These are phyloP conservation scores for Anarsia innoxiella DNA, from an alignment of 2,888 invertebrate species.

Conservation along the genomic window DNA sequence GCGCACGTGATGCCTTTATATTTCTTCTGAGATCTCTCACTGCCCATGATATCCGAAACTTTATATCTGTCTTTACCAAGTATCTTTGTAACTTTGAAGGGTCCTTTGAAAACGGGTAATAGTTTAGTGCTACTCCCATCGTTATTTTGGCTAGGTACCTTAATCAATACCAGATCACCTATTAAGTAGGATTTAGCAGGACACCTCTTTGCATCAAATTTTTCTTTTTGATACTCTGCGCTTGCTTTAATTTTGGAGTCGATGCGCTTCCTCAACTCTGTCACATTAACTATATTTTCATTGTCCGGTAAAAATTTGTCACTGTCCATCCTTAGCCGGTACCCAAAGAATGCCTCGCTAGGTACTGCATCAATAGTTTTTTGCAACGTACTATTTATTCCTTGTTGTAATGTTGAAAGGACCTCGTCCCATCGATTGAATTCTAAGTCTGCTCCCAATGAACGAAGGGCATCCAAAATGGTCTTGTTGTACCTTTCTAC, in stretches of 20 bases:
- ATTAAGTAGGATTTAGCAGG: neutral
- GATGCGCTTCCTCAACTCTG: neutral
- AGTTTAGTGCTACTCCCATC: slow-evolving; percentile 16
- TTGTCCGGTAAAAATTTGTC: neutral
- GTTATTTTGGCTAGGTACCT: slow-evolving; percentile 2
- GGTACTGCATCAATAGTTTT: neutral
- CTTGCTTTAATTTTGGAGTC: neutral
- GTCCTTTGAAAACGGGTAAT: slow-evolving; percentile 17
- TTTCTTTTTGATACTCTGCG: slow-evolving; percentile 2
- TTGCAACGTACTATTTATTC: neutral
- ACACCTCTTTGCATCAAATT: slow-evolving; percentile 1
- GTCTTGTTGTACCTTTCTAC: slow-evolving; percentile 5
- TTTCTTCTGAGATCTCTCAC: neutral
- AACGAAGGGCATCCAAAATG: slow-evolving; percentile 16
- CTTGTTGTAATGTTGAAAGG: slow-evolving; percentile 1
- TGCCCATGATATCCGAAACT: neutral
- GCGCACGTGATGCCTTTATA: neutral
- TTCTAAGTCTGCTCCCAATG: slow-evolving; percentile 13
- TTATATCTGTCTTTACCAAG: slow-evolving; percentile 5
- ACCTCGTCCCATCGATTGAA: slow-evolving; percentile 10
- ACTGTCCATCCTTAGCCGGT: slow-evolving; percentile 2
- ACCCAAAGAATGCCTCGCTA: slow-evolving; percentile 2
- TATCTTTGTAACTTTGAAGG: slow-evolving; percentile 15
- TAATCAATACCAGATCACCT: slow-evolving; percentile 11
- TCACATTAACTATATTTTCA: neutral